Percentiles rank a stretch among this genome's conserved stretches.
phyloP scores from a whole-genome alignment of 2,888 invertebrate species.

The Diabrotica balteata region DNA sequence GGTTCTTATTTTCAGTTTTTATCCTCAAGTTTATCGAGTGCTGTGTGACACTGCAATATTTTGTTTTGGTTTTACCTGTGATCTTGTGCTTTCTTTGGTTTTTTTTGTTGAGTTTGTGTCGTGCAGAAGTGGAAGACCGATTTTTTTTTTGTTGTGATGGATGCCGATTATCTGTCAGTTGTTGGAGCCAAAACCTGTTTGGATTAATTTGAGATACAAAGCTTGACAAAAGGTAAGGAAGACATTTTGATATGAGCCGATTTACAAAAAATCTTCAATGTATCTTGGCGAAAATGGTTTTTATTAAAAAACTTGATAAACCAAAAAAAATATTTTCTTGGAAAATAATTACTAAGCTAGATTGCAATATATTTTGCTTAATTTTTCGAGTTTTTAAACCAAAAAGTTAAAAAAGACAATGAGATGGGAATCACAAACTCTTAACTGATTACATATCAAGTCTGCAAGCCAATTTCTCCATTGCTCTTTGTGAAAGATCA shows the following conservation, averaged over 20 bases:
- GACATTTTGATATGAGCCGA: background rate
- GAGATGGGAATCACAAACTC: background rate
- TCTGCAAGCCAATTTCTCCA: background rate
- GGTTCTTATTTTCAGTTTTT: slow-evolving; percentile 1
- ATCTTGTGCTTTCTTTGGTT: slow-evolving; percentile 15
- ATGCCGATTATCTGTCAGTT: slow-evolving; percentile 18
- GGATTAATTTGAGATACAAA: slow-evolving; percentile 39
- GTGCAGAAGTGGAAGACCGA: slow-evolving; percentile 16
- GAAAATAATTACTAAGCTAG: too few relatives aligned
- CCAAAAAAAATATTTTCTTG: background rate
- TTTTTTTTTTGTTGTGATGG: slow-evolving; percentile 23
- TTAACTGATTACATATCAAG: background rate
- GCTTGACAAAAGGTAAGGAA: slow-evolving; percentile 38
- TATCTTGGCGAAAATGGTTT: background rate
- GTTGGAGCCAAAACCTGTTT: slow-evolving; percentile 29
- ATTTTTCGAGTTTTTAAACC: too few relatives aligned
- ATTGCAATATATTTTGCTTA: background rate
- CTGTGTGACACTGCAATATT: slow-evolving; percentile 15
- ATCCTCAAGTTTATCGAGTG: slow-evolving; percentile 1
- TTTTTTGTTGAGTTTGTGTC: slow-evolving; percentile 14
- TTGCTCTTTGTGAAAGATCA: background rate
- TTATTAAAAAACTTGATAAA: background rate
- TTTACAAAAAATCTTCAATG: background rate
- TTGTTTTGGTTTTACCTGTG: slow-evolving; percentile 7
- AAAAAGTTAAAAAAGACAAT: too few relatives aligned